A percentile compares a stretch with the other conserved stretches of the same genome.
These are phyloP conservation scores for Mesitornis unicolor DNA, from an alignment of 2,113 vertebrate genomes.

Conservation along the genomic window DNA sequence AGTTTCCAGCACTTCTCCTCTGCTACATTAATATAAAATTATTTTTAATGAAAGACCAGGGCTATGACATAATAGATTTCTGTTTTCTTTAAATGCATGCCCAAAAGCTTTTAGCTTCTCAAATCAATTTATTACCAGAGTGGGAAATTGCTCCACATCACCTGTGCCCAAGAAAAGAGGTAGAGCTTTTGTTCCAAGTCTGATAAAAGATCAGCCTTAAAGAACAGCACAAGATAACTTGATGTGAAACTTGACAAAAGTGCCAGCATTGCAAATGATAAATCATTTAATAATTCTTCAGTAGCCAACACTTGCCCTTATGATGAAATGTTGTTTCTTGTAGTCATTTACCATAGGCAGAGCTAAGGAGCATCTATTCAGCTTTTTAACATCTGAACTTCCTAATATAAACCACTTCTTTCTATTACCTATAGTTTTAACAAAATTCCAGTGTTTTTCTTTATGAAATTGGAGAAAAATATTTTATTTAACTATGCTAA, in stretches of 20 bases:
- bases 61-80: conserved; percentile 54
- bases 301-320: not conserved
- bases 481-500: not conserved
- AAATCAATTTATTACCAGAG: conserved; percentile 64
- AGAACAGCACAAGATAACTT: not conserved
- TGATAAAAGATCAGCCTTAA: conserved; percentile 3
- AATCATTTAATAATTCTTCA: not conserved
- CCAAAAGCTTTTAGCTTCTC: conserved; percentile 70
- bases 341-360: not conserved
- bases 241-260: not conserved
- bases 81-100: conserved; percentile 62
- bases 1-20: conserved; percentile 11
- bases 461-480: not conserved
- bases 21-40: conserved; percentile 53
- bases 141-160: conserved; percentile 48
- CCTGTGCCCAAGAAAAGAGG: conserved; percentile 25
- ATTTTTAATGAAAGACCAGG: conserved; percentile 66
- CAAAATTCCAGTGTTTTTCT: not conserved
- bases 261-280: not conserved
- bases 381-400: not conserved
- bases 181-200: conserved; percentile 42
- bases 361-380: not conserved
- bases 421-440: not conserved
- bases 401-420: not conserved
- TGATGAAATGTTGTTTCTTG: not conserved